Base-by-base conservation (phyloP, 2,113 vertebrate genomes). In the Tenebrosternarchus preto region DNA sequence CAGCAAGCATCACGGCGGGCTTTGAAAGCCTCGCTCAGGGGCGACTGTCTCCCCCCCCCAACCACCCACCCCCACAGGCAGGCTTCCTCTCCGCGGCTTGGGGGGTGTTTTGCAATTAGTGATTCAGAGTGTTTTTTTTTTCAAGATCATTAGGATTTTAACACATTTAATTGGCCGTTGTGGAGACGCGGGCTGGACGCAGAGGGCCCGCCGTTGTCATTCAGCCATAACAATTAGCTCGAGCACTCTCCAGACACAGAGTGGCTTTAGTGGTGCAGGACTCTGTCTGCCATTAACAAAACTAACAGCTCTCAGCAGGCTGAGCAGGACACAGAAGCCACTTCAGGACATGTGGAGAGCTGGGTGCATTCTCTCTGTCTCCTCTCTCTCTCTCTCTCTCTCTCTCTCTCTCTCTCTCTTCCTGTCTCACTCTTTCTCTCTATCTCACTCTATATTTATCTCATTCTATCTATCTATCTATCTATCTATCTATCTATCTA, bases 101-200 rank as follows among this genome's bases (percentile, higher is more conserved):
- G 84, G 80, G 81, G 79, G 72, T 71, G 73, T 87, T 56, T 75
- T 89, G 85, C 86, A 85, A 85, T 83, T 87, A 88, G 82, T 85
- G 88, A 86, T 90, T 89, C 90, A 82, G 84, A 70, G 76, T 89
- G 86, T 87, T 90, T 85, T 90, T 87, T 90, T 85, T 90, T 85
- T 78, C 85, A 87, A 91, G 91, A 91, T 88, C 86, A 78, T 85
- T 88, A 85, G 79, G 67, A 81, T 79, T 81, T 83, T 79, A 80
- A 84, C 79, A 84, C 79, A 69, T 86, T 84, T 84, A 84, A 83
- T 85, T 85, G 83, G 82, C 76, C 84, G 46, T 46, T 81, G 71
- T 80, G 83, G 85, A 84, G 74, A 78, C 33, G n/a, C 31, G 53
- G 82, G 56, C 25, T 50, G 50, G 4, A 5, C 46, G 19, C 36